Base-by-base conservation (phyloP, 2,797 vertebrate species). In the Characodon lateralis region DNA sequence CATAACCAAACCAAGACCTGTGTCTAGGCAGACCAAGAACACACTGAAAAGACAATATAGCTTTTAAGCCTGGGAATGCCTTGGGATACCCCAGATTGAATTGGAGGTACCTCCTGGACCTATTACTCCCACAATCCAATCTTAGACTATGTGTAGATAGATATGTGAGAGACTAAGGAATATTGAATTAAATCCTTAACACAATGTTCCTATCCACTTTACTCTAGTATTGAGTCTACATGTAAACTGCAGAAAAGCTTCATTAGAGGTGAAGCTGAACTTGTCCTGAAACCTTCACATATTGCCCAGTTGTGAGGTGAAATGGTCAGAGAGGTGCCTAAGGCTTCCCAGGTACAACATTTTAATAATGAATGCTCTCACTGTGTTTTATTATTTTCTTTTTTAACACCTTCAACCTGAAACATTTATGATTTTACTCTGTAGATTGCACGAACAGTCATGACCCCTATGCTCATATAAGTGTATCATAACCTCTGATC, bases 291-390 rank as follows among this genome's bases (percentile, higher is more conserved):
- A 43, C 18, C 20, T 73, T 43, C 48, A 22, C 63, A 43, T 73
- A 69, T 39, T 77, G 71, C 3, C 56, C 51, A 58, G 58, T 77
- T 66, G 70, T 63, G 5, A 77, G 28, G 50, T 51, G 22, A 61
- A 78, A 71, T 76, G 35, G 53, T 31, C 69, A n/a, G 31, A 28
- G 20, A 76, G 35, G 10, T 35, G 69, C 78, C 41, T 18, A 31
- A 65, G 58, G 43, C 31, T 66, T 35, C 41, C 5, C 9, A 73
- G 63, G 65, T 43, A 35, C 26, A n/a, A 24, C 35, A 41, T 2
- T 0, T 53, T 31, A 31, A 31, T 50, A 63, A 63, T 63, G 50
- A 14, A 50, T 48, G 6, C 39, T 55, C 46, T 43, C 3, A 56
- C 20, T 58, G 5, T 7, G 7, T 24, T 76, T 43, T n/a, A 50